A percentile compares a stretch with the other conserved stretches of the same genome.
phyloP scores from a whole-genome alignment of 2,797 vertebrate species.

The Erethizon dorsatum region DNA sequence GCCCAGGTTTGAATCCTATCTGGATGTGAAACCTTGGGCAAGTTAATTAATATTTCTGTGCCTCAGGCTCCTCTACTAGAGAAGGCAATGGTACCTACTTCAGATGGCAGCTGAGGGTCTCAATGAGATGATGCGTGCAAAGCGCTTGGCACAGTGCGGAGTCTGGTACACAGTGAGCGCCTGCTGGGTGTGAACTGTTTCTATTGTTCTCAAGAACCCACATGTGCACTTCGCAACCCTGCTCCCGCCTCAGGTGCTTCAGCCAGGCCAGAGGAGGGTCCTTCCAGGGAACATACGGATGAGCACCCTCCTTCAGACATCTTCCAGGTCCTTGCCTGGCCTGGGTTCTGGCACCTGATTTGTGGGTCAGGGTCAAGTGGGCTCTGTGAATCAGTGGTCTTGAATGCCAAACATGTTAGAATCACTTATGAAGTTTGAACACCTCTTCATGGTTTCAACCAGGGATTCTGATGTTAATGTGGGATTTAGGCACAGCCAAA shows the following conservation, averaged over 20 bases:
- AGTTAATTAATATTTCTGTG: background rate
- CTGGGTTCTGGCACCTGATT: background rate
- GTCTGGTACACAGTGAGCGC: background rate
- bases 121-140: background rate
- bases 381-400: background rate
- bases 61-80: background rate
- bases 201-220: background rate
- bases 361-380: background rate
- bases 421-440: background rate
- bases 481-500: background rate
- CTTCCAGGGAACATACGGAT: background rate
- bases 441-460: background rate
- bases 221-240: fast-evolving
- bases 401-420: background rate
- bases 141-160: fast-evolving
- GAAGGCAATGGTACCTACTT: background rate
- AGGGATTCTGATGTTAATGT: background rate
- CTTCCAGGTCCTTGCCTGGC: fast-evolving
- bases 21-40: background rate
- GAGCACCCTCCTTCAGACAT: background rate
- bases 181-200: background rate
- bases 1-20: background rate
- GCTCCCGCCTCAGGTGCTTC: background rate
- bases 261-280: background rate
- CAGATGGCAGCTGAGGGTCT: background rate